These are phyloP conservation scores for Silurus glanis DNA, from an alignment of 2,113 vertebrate species.

Conservation along the genomic window DNA sequence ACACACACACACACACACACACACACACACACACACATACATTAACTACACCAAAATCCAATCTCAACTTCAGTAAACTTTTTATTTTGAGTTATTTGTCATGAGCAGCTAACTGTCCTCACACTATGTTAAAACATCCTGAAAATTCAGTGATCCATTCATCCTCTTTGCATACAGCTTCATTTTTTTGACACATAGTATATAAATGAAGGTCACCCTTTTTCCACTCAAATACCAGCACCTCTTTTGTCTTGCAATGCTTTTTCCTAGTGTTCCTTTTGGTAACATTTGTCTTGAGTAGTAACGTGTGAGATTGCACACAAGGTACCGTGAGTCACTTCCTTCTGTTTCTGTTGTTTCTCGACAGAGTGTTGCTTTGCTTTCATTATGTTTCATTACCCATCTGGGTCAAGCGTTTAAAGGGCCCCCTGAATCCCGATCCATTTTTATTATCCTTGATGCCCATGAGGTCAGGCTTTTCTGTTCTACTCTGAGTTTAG, in stretches of 20 bases:
- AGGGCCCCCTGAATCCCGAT: neutral
- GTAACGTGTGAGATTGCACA: neutral
- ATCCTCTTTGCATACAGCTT: neutral
- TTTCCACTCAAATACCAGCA: neutral
- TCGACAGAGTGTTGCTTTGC: conserved; percentile 14
- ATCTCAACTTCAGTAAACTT: no score
- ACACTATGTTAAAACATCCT: neutral
- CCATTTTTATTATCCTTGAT: conserved; percentile 17
- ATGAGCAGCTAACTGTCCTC: no score
- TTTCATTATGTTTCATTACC: neutral
- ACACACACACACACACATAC: neutral
- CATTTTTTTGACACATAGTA: neutral
- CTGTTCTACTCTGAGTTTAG: neutral
- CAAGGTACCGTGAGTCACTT: neutral
- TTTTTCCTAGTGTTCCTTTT: neutral
- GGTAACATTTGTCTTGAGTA: neutral
- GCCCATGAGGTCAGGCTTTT: neutral
- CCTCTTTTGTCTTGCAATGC: neutral
- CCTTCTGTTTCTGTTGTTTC: conserved; percentile 19
- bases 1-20: no score
- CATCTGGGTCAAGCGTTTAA: conserved; percentile 22
- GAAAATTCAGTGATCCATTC: neutral
- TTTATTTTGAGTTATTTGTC: no score
- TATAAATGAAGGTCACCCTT: neutral
- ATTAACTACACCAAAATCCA: no score